Percentiles rank a stretch among this genome's conserved stretches.
These are phyloP conservation scores for Empis stercorea DNA, from an alignment of 2,888 invertebrate species.

Conservation along the genomic window DNA sequence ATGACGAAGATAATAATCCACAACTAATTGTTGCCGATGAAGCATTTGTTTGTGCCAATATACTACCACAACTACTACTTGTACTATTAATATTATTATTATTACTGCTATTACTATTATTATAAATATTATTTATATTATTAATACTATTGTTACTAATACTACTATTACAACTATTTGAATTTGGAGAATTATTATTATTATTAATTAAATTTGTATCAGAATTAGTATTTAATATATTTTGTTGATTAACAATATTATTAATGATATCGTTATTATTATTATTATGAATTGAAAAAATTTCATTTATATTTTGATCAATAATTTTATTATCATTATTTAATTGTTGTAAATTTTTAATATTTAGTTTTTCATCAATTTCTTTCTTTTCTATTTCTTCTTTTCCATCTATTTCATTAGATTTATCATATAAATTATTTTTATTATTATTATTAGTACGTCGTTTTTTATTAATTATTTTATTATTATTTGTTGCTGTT, in stretches of 20 bases:
- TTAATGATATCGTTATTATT: too few species aligned
- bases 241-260: too few species aligned
- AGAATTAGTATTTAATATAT: too few species aligned
- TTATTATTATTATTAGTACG: too few species aligned
- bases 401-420: too few species aligned
- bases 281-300: background rate
- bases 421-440: too few species aligned
- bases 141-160: slow-evolving; percentile 17
- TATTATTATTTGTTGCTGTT: too few species aligned
- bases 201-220: too few species aligned
- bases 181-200: background rate
- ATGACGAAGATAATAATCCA: slow-evolving; percentile 32
- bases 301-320: too few species aligned
- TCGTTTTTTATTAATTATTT: too few species aligned
- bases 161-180: background rate
- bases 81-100: background rate
- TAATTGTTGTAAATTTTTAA: too few species aligned
- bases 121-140: slow-evolving; percentile 3
- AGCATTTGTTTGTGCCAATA: slow-evolving; percentile 29
- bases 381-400: background rate
- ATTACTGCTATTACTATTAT: slow-evolving; percentile 25
- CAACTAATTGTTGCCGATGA: slow-evolving; percentile 35
- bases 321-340: too few species aligned
- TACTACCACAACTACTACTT: background rate
- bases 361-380: background rate